Evolutionary conservation across 2,113 vertebrate genomes (phyloP).

Genomic region (Prunella himalayana): DNA sequence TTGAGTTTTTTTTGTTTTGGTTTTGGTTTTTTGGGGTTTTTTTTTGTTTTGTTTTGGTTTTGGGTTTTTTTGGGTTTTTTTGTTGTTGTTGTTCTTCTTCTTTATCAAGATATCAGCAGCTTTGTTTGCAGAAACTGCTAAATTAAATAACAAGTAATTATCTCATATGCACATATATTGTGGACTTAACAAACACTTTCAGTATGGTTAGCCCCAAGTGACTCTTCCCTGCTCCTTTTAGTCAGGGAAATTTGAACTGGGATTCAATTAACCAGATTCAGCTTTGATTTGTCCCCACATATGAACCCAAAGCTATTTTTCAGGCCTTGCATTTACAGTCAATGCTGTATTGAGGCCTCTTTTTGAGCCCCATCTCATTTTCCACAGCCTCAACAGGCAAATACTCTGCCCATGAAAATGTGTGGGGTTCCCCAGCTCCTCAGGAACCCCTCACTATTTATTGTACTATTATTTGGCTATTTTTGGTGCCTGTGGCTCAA

Average conservation of each 20-base stretch:
- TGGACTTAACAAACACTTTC: neutral
- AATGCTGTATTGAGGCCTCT: rapidly evolving
- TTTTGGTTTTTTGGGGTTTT: too few species aligned
- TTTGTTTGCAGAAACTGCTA: neutral
- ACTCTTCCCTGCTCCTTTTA: neutral
- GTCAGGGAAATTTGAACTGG: neutral
- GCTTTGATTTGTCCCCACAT: neutral
- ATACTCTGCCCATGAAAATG: neutral
- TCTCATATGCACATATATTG: neutral
- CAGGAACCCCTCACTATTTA: neutral
- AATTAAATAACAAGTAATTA: neutral
- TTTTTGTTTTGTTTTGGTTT: too few species aligned
- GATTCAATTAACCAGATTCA: neutral
- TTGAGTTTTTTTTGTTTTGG: too few species aligned
- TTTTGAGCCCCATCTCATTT: neutral
- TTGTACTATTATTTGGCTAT: neutral
- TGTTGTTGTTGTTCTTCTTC: neutral
- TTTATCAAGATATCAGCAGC: neutral
- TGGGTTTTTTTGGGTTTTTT: too few species aligned
- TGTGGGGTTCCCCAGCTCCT: neutral
- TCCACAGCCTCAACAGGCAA: neutral
- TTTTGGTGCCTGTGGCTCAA: neutral
- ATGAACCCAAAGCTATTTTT: neutral
- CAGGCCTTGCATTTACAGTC: neutral
- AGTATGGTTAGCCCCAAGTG: neutral